Evolutionary conservation across 1,140 invertebrate species (phyloP).

Genomic region (Drepana arcuata): DNA sequence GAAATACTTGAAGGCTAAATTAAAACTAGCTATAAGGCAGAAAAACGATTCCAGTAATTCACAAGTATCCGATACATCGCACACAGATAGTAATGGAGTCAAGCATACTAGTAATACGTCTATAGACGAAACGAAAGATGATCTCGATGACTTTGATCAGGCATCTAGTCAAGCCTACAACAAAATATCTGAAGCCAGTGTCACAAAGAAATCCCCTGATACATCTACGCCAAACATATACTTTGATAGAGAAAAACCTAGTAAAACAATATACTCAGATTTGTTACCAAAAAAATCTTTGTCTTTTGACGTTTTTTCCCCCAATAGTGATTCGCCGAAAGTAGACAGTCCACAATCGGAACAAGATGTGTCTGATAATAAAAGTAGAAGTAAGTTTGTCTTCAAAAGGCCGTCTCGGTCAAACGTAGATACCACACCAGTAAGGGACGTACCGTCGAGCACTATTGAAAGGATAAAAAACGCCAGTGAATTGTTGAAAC

Average conservation of each 20-base stretch:
- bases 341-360: constrained; percentile 11
- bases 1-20: constrained; percentile 39
- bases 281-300: constrained; percentile 32
- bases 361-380: constrained; percentile 20
- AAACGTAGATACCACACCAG: constrained; percentile 16
- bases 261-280: constrained; percentile 30
- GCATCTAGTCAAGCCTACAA: constrained; percentile 13
- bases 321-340: constrained; percentile 20
- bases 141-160: constrained; percentile 33
- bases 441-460: constrained; percentile 35
- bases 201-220: constrained; percentile 5
- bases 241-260: constrained; percentile 18
- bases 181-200: constrained; percentile 5
- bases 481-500: constrained; percentile 47
- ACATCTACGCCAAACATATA: constrained; percentile 32
- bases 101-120: too few relatives aligned
- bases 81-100: too few relatives aligned
- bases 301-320: constrained; percentile 32
- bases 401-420: constrained; percentile 56
- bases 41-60: constrained; percentile 13
- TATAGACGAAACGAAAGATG: constrained; percentile 16
- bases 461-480: constrained; percentile 52
- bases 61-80: too few relatives aligned
- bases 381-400: constrained; percentile 55
- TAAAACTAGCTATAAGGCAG: constrained; percentile 24